Conservation (phyloP, 2,113 vertebrate genomes). For the Chaetodon auriga region DNA sequence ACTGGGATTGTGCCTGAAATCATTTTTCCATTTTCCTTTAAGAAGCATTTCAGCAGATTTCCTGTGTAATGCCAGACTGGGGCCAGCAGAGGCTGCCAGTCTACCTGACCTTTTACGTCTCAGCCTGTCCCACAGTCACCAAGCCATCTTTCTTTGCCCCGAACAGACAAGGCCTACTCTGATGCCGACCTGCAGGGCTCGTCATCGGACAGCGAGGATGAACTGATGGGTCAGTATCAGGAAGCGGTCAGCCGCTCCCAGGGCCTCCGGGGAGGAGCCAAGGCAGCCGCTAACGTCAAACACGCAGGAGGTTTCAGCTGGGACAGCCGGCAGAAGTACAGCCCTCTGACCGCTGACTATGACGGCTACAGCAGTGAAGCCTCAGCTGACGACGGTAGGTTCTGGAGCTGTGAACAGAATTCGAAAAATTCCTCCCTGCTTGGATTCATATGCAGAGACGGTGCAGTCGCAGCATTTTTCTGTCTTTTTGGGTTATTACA, state of each 20-base stretch:
- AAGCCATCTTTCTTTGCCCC: neutral
- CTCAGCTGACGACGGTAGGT: constrained; percentile 94
- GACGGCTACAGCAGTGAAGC: constrained; percentile 97
- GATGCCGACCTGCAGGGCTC: constrained; percentile 90
- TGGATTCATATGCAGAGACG: neutral
- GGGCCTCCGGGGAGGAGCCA: constrained; percentile 82
- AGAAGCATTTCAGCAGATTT: neutral
- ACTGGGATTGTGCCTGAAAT: neutral
- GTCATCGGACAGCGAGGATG: constrained; percentile 98
- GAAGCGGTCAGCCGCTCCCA: constrained; percentile 92
- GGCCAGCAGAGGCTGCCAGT: constrained; percentile 39
- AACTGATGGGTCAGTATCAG: constrained; percentile 95
- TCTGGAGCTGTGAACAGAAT: neutral
- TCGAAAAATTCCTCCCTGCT: neutral
- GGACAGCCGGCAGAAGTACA: constrained; percentile 95
- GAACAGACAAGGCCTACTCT: constrained; percentile 88
- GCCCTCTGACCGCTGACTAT: constrained; percentile 91
- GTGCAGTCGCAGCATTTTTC: neutral
- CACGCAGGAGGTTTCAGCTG: constrained; percentile 89
- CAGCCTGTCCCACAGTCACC: neutral
- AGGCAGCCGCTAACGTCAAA: constrained; percentile 69
- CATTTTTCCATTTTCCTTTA: neutral
- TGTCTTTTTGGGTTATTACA: neutral
- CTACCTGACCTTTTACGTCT: neutral
- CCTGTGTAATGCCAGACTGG: neutral